A percentile compares a stretch with the other conserved stretches of the same genome.
Conservation (phyloP, 2,113 vertebrate species). For the Mobula hypostoma region DNA sequence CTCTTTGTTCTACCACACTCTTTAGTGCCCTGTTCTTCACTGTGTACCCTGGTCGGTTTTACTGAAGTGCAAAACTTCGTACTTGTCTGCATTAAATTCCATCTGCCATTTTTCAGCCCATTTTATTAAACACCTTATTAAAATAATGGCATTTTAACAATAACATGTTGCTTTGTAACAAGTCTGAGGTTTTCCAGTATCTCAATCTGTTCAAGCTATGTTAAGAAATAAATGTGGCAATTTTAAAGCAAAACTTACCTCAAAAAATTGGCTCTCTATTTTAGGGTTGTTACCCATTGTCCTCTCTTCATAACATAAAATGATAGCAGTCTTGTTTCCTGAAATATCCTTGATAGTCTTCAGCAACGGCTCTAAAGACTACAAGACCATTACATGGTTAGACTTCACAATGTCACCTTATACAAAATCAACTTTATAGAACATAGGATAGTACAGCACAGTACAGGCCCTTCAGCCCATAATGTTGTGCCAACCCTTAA, state of each 20-base stretch:
- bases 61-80: too few species aligned
- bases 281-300: constrained; percentile 85
- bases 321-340: constrained; percentile 72
- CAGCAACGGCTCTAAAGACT: constrained; percentile 82
- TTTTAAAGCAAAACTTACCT: constrained; percentile 57
- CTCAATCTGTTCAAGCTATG: not conserved
- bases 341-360: constrained; percentile 78
- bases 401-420: not conserved
- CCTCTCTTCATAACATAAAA: constrained; percentile 93
- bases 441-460: too few species aligned
- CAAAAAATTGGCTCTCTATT: constrained; percentile 82
- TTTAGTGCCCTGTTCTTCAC: too few species aligned
- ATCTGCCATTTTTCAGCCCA: too few species aligned
- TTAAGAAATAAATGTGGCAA: not conserved
- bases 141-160: not conserved
- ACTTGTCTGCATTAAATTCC: too few species aligned
- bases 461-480: too few species aligned
- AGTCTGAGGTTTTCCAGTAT: not conserved
- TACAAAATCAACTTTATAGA: not conserved
- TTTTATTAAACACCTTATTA: not conserved
- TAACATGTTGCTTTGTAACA: not conserved
- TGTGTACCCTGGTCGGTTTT: too few species aligned
- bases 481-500: too few species aligned
- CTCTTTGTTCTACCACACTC: too few species aligned
- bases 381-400: constrained; percentile 14